These are phyloP conservation scores for Passer domesticus DNA, from an alignment of 2,113 vertebrate genomes.

Conservation along the genomic window DNA sequence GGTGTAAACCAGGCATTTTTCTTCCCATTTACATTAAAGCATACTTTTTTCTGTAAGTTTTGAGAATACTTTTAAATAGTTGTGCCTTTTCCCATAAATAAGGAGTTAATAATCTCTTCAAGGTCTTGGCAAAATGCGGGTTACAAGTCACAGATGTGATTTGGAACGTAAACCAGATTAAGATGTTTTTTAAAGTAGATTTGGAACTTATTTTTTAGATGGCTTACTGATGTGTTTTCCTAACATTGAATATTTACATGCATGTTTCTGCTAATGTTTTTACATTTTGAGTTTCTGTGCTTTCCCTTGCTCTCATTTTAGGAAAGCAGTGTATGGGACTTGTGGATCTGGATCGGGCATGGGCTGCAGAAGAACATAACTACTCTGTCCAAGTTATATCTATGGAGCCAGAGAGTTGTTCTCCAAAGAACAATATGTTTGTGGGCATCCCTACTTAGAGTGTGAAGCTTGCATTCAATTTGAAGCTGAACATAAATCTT, in stretches of 20 bases:
- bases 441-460: slow-evolving; percentile 76
- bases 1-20: background rate
- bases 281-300: background rate
- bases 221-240: background rate
- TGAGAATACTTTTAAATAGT: background rate
- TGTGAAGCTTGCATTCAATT: background rate
- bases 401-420: slow-evolving; percentile 95
- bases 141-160: background rate
- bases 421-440: slow-evolving; percentile 97
- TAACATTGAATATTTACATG: background rate
- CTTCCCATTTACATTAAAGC: background rate
- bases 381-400: slow-evolving; percentile 88
- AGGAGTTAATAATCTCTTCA: background rate
- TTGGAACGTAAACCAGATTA: background rate
- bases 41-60: background rate
- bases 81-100: background rate
- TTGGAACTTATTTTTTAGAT: background rate
- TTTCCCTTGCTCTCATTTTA: slow-evolving; percentile 58
- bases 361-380: slow-evolving; percentile 84
- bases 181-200: background rate
- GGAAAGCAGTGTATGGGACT: slow-evolving; percentile 96
- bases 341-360: slow-evolving; percentile 92
- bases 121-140: background rate
- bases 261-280: background rate
- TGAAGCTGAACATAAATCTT: slow-evolving; percentile 13